Evolutionary conservation across 1,140 invertebrate species (phyloP).

Genomic region (Pristionchus pacificus): DNA sequence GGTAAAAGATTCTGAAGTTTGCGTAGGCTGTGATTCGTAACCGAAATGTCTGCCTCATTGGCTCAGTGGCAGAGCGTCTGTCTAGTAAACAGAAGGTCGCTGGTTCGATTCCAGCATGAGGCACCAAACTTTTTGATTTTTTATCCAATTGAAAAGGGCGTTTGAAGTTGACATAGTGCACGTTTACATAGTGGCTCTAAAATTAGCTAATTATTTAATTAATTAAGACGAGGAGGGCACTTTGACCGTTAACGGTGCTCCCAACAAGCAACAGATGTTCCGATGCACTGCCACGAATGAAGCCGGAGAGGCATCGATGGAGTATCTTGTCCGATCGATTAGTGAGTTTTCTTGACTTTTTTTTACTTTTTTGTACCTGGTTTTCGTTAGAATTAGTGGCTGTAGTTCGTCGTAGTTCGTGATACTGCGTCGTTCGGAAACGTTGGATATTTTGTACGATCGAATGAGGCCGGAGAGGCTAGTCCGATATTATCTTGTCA

Average conservation of each 20-base stretch:
- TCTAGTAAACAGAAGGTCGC: constrained; percentile 55
- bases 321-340: no score
- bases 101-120: constrained; percentile 51
- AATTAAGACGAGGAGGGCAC: constrained; percentile 34
- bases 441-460: no score
- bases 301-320: constrained; percentile 41
- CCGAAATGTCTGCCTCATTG: constrained; percentile 40
- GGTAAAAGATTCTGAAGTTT: no score
- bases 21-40: no score
- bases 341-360: no score
- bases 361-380: no score
- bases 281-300: constrained; percentile 43
- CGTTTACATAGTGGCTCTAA: no score
- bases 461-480: no score
- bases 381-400: no score
- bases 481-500: constrained; percentile 22
- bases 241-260: constrained; percentile 31
- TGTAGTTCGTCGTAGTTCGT: no score
- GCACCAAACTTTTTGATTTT: constrained; percentile 27
- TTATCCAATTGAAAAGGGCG: constrained; percentile 23
- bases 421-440: no score
- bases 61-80: constrained; percentile 49
- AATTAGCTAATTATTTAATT: no score
- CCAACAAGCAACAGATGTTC: constrained; percentile 35
- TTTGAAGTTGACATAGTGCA: constrained; percentile 22